These are phyloP conservation scores for Philopotamus ludificatus DNA, from an alignment of 1,140 invertebrate species.

Conservation along the genomic window DNA sequence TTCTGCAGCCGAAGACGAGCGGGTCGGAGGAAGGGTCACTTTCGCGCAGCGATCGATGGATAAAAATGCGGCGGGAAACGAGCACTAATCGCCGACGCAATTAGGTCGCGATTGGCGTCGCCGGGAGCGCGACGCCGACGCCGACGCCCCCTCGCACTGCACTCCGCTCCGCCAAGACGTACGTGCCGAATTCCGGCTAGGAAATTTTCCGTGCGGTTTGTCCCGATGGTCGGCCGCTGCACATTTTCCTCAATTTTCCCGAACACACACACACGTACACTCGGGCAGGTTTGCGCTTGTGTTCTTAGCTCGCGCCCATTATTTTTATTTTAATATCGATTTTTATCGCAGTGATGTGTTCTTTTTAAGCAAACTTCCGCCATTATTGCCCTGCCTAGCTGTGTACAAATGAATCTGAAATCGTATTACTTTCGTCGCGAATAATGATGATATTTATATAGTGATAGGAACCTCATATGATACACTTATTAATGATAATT, in stretches of 20 bases:
- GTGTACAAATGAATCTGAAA: too few species aligned
- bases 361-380: not conserved
- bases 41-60: too few species aligned
- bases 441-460: too few species aligned
- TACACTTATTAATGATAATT: too few species aligned
- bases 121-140: not conserved
- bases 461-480: too few species aligned
- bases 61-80: too few species aligned
- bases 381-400: not conserved
- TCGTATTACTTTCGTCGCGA: too few species aligned
- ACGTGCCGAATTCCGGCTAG: not conserved
- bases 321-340: slow-evolving; percentile 11
- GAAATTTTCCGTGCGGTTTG: not conserved
- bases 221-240: not conserved
- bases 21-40: too few species aligned
- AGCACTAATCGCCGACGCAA: too few species aligned
- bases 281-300: too few species aligned
- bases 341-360: not conserved
- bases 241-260: slow-evolving; percentile 5
- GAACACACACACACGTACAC: not conserved
- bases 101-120: too few species aligned
- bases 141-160: not conserved
- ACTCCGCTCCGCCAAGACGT: not conserved
- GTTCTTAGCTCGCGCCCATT: not conserved
- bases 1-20: too few species aligned